phyloP scores from a whole-genome alignment of 2,888 invertebrate species.

The Drosophila tanythrix region DNA sequence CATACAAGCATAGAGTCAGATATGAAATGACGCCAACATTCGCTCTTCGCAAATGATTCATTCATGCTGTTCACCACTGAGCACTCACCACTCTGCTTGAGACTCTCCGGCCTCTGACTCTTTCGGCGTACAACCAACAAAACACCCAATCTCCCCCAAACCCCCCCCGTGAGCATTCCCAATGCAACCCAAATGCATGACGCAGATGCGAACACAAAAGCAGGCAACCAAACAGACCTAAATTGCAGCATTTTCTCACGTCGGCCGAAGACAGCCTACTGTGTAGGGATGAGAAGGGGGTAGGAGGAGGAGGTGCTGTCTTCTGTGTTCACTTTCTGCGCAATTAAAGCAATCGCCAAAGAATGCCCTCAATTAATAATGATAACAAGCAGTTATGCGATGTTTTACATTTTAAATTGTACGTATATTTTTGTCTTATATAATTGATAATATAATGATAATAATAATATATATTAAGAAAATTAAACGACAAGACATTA shows the following conservation, averaged over 20 bases:
- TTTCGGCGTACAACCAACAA: conserved; percentile 19
- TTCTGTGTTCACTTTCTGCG: conserved; percentile 21
- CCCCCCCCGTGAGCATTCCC: conserved; percentile 28
- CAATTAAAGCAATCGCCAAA: conserved; percentile 39
- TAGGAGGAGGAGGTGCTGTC: not conserved
- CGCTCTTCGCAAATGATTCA: conserved; percentile 71
- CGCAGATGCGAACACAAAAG: conserved; percentile 69
- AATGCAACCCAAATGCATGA: conserved; percentile 71
- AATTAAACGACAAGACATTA: conserved; percentile 3
- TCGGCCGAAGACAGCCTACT: conserved; percentile 10
- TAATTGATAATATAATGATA: not conserved
- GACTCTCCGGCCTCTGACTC: conserved; percentile 9
- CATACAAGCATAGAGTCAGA: conserved; percentile 30
- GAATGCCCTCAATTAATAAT: conserved; percentile 31
- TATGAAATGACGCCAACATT: conserved; percentile 74
- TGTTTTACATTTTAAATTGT: not conserved
- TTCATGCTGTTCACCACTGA: conserved; percentile 63
- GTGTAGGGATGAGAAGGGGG: not conserved
- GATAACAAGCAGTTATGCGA: conserved; percentile 19
- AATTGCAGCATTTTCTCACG: conserved; percentile 25
- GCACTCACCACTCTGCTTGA: conserved; percentile 13
- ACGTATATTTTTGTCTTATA: not conserved
- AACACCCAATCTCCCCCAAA: conserved; percentile 12
- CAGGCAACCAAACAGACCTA: conserved; percentile 40
- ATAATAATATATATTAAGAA: conserved; percentile 1